Percentiles rank a stretch among this genome's conserved stretches.
Evolutionary conservation across 2,113 vertebrate species (phyloP).

Genomic region (Columbina picui): DNA sequence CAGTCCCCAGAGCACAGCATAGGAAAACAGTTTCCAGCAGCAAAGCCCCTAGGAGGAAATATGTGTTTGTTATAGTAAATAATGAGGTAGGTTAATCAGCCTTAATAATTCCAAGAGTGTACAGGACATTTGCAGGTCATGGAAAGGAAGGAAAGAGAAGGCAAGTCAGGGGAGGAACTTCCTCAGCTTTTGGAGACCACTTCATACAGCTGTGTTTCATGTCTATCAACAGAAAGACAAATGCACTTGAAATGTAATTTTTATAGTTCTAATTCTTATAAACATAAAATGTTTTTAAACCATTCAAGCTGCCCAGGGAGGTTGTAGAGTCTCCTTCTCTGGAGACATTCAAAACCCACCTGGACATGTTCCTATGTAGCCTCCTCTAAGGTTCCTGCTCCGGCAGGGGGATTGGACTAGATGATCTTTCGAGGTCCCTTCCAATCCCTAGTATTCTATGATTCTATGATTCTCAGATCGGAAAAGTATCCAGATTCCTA

Average conservation of each 20-base stretch:
- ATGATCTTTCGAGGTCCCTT: too few relatives aligned
- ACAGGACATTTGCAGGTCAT: background rate
- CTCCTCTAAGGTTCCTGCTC: too few relatives aligned
- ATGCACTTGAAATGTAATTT: background rate
- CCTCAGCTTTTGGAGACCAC: background rate
- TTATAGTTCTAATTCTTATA: background rate
- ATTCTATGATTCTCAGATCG: background rate
- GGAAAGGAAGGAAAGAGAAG: background rate
- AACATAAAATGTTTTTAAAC: background rate
- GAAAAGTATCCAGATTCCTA: background rate
- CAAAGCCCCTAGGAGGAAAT: background rate
- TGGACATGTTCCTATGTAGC: too few relatives aligned
- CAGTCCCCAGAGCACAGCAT: fast-evolving
- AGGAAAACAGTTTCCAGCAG: background rate
- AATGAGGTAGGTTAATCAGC: background rate
- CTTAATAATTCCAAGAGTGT: background rate
- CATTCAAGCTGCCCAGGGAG: too few relatives aligned
- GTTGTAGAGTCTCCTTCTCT: too few relatives aligned
- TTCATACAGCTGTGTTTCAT: background rate
- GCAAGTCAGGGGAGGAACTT: background rate
- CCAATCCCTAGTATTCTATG: too few relatives aligned
- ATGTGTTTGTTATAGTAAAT: background rate
- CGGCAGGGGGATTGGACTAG: too few relatives aligned
- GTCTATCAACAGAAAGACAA: background rate
- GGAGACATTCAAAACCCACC: too few relatives aligned